Evolutionary conservation across 2,888 invertebrate species (phyloP), one percentile per base, ranked within the genome.

Genomic region (Phania funesta): DNA sequence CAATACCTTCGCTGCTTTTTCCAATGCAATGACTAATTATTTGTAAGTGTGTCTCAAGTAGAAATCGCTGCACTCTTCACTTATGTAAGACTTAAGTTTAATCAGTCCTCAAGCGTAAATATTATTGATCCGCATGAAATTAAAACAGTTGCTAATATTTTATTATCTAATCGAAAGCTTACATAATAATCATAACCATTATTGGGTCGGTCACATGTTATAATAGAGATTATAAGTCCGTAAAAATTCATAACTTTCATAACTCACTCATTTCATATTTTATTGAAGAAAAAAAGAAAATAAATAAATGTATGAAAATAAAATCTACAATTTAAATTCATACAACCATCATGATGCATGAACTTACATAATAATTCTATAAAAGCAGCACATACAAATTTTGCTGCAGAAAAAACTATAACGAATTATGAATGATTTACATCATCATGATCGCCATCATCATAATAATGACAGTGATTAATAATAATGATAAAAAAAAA

Each of bases 391-490:
- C 5, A 44, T 7, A 29, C n/a, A 38, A 38, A n/a, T 8, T 11
- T 29, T 54, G 20, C 11, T n/a, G 4, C 32, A 46, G 29, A 2
- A 58, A 56, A 35, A 4, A 32, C 11, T 8, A 3, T 8, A 58
- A 1, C 3, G 54, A 35, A 56, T 22, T 56, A 22, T 70, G 13
- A 58, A 18, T 32, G 32, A 35, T 44, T 46, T 46, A 16, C 70
- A 58, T 68, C 50, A 52, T 20, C 29, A 54, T 54, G 24, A 44
- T 22, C 7, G 18, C 8, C 9, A n/a, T 58, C 32, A 46, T 11
- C 18, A 41, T 41, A 13, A 60, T 71, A 50, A 50, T 54, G 48
- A 76, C 32, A 54, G 60, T 71, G 80, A 71, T 71, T 65, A 75
- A 65, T 80, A 75, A 68, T 58, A 32, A 52, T 24, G 64, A 74